phyloP scores from a whole-genome alignment of 2,113 vertebrate genomes.

The Leucoraja erinaceus region DNA sequence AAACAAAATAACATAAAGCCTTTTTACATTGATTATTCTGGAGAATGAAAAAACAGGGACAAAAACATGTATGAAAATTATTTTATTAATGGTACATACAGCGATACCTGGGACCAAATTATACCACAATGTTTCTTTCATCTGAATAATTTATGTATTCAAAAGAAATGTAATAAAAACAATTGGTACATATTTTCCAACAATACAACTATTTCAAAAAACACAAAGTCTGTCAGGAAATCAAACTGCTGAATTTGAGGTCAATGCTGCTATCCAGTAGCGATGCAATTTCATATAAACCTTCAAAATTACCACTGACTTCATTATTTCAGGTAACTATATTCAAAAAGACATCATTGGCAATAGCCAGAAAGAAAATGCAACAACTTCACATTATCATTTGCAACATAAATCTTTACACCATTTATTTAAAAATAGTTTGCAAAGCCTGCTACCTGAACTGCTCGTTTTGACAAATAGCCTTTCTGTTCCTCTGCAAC shows the following conservation, averaged over 20 bases:
- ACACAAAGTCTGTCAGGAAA: not conserved
- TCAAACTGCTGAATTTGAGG: not conserved
- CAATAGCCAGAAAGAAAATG: constrained; percentile 2
- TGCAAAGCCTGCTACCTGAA: not conserved
- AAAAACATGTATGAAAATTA: not conserved
- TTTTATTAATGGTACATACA: constrained; percentile 16
- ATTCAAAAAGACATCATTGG: not conserved
- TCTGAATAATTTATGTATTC: constrained; percentile 17
- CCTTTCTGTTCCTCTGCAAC: not conserved
- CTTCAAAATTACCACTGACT: not conserved
- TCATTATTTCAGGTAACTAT: constrained; percentile 17
- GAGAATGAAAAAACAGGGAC: not conserved
- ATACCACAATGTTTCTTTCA: constrained; percentile 7
- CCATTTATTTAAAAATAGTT: not conserved
- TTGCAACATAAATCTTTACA: not conserved
- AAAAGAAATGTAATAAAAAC: not conserved
- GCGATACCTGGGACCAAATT: not conserved
- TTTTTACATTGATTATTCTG: not conserved
- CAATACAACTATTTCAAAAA: not conserved
- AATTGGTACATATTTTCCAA: not conserved
- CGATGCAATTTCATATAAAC: not conserved
- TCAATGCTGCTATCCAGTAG: not conserved
- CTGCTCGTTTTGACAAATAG: not conserved
- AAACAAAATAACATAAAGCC: not conserved
- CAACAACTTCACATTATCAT: not conserved